These are phyloP conservation scores for Lissonota sp. DNA, from an alignment of 2,888 invertebrate genomes.

Conservation along the genomic window DNA sequence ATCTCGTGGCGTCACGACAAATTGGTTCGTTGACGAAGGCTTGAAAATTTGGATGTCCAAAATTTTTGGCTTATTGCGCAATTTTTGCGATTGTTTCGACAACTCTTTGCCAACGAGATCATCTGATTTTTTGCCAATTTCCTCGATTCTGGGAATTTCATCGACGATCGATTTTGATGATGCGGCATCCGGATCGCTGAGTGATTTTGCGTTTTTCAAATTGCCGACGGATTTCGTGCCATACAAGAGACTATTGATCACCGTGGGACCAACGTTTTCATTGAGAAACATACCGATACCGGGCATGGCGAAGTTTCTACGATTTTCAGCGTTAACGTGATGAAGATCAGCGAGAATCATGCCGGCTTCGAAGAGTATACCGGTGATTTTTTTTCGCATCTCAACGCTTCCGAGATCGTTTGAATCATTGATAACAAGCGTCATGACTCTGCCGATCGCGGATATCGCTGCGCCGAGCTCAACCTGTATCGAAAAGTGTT, in stretches of 20 bases:
- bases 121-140: no score
- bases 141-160: no score
- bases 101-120: no score
- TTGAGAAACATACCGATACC: background rate
- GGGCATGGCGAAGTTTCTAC: background rate
- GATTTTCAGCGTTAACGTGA: background rate
- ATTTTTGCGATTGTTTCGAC: background rate
- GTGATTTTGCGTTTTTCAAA: background rate
- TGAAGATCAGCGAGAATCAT: conserved; percentile 24
- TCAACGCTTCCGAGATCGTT: background rate
- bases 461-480: conserved; percentile 19
- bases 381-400: background rate
- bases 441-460: conserved; percentile 26
- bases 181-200: background rate
- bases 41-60: conserved; percentile 4
- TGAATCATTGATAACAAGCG: background rate
- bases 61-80: conserved; percentile 13
- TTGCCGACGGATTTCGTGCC: background rate
- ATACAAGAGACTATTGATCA: background rate
- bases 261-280: background rate
- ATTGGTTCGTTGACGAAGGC: background rate
- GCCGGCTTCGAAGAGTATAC: conserved; percentile 16
- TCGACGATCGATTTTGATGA: background rate
- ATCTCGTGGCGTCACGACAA: background rate
- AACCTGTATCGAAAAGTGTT: background rate